A percentile compares a stretch with the other conserved stretches of the same genome.
Conservation (phyloP, 2,797 vertebrate species). For the Dallia pectoralis region DNA sequence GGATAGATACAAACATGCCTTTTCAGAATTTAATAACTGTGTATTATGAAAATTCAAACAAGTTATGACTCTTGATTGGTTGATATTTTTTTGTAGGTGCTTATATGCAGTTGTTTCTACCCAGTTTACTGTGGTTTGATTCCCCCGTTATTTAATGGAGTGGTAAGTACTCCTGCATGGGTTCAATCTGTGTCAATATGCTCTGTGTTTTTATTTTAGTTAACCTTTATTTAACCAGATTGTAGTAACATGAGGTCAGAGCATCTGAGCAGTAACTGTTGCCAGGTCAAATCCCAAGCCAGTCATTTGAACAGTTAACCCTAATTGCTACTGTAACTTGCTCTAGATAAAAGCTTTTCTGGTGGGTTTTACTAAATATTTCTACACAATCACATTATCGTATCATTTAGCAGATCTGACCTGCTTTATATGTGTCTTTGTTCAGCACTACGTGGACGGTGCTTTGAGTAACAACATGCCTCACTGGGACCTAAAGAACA, state of each 20-base stretch:
- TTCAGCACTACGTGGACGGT: constrained; percentile 86
- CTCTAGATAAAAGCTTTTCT: no score
- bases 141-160: constrained; percentile 86
- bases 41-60: no score
- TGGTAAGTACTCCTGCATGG: constrained; percentile 74
- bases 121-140: constrained; percentile 84
- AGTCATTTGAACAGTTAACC: neutral
- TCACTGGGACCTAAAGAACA: constrained; percentile 74
- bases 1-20: no score
- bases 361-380: neutral
- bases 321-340: no score
- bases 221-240: no score
- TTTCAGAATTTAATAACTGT: no score
- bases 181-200: no score
- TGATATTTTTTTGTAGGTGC: constrained; percentile 65
- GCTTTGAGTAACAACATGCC: constrained; percentile 85
- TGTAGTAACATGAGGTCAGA: no score
- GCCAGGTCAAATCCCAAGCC: neutral
- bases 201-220: no score
- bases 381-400: neutral
- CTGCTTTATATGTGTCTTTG: neutral
- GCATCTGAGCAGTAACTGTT: neutral
- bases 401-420: neutral
- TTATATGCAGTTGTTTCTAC: constrained; percentile 86
- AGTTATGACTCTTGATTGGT: no score